These are phyloP conservation scores for Ylistrum balloti DNA, from an alignment of 1,140 invertebrate genomes.

Conservation along the genomic window DNA sequence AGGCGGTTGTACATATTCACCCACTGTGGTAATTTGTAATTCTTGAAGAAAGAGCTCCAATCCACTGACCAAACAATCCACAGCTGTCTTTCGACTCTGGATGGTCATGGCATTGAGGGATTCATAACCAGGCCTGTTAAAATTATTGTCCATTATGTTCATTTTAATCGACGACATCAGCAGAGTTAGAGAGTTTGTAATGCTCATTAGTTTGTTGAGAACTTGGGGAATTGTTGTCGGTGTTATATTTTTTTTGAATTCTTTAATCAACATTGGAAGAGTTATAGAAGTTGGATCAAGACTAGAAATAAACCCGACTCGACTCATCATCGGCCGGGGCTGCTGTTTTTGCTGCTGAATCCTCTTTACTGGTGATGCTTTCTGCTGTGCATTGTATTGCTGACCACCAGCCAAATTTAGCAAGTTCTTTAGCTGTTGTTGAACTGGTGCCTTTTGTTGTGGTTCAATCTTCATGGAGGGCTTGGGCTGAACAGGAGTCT, in stretches of 20 bases:
- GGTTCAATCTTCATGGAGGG: background rate
- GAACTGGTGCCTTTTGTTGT: background rate
- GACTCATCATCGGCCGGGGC: background rate
- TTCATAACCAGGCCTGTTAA: background rate
- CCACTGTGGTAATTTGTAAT: conserved; percentile 49
- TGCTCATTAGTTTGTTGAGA: background rate
- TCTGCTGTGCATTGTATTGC: background rate
- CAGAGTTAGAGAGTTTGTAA: conserved; percentile 10
- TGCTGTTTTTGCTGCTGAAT: background rate
- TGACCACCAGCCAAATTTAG: background rate
- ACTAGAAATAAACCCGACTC: background rate
- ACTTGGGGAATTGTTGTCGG: background rate
- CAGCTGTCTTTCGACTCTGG: conserved; percentile 48
- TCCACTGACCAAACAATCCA: conserved; percentile 55
- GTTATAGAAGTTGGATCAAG: background rate
- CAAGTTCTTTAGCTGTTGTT: background rate
- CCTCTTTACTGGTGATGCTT: background rate
- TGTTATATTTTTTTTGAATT: background rate
- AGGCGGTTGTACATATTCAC: background rate
- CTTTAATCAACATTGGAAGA: background rate
- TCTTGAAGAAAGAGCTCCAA: conserved; percentile 60
- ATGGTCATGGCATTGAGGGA: conserved; percentile 44
- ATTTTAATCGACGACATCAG: background rate
- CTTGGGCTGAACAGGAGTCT: background rate
- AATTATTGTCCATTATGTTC: conserved; percentile 5